Percentiles rank a stretch among this genome's conserved stretches.
Conservation (phyloP, 1,140 invertebrate species). For the Planococcus citri region DNA sequence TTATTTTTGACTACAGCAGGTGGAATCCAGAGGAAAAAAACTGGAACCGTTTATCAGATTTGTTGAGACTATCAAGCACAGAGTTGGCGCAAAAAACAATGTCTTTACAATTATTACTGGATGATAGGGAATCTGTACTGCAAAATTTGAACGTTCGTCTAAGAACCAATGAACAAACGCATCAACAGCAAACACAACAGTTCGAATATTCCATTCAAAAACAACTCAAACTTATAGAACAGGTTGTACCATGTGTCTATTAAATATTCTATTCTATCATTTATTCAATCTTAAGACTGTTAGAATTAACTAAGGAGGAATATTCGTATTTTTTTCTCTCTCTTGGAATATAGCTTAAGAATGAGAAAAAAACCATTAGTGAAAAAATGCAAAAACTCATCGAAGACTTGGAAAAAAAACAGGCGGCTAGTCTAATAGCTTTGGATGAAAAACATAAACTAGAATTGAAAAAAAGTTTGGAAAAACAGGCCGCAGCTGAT, state of each 20-base stretch:
- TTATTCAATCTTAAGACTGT: too few relatives aligned
- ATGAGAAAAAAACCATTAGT: slow-evolving; percentile 50
- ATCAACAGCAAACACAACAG: neutral
- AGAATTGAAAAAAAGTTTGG: slow-evolving; percentile 48
- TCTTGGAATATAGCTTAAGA: slow-evolving; percentile 43
- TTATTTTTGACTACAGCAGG: too few relatives aligned
- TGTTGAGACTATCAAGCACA: neutral
- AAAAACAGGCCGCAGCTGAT: slow-evolving; percentile 49
- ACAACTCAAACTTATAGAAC: slow-evolving; percentile 3
- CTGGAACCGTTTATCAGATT: slow-evolving; percentile 12
- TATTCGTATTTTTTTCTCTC: too few relatives aligned
- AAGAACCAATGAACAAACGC: neutral
- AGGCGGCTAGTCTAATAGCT: slow-evolving; percentile 41
- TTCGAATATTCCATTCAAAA: neutral
- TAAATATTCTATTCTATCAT: too few relatives aligned
- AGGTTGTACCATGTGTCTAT: too few relatives aligned
- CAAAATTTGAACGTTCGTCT: neutral
- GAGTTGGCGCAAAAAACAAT: slow-evolving; percentile 4
- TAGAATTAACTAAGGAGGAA: too few relatives aligned
- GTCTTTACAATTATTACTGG: neutral
- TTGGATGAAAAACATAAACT: slow-evolving; percentile 48
- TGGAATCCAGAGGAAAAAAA: neutral
- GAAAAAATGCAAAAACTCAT: slow-evolving; percentile 49
- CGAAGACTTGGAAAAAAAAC: slow-evolving; percentile 41
- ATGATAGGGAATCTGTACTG: neutral